These are phyloP conservation scores for Ceyx cyanopectus DNA, from an alignment of 2,113 vertebrate species.

Conservation along the genomic window DNA sequence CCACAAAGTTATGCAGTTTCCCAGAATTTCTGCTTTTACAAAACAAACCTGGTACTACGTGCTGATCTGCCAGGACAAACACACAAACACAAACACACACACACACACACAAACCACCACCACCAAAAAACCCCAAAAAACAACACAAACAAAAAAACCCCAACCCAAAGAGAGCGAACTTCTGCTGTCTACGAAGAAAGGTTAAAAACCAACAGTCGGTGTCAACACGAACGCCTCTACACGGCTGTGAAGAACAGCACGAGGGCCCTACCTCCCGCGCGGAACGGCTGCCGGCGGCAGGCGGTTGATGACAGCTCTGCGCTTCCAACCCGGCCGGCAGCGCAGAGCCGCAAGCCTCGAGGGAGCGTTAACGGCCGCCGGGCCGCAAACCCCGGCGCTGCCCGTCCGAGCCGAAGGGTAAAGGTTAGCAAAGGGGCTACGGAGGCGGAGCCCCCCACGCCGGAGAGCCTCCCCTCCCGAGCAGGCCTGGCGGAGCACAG, in stretches of 20 bases:
- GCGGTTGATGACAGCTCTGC: not conserved
- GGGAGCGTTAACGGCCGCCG: not conserved
- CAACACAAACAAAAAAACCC: too few relatives aligned
- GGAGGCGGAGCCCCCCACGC: too few relatives aligned
- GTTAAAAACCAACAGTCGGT: not conserved
- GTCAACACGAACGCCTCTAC: not conserved
- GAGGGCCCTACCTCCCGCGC: not conserved
- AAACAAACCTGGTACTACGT: not conserved
- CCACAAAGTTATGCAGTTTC: not conserved
- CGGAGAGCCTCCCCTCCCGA: not conserved
- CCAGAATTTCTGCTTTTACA: not conserved
- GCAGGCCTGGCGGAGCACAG: not conserved
- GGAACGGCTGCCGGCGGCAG: too few relatives aligned
- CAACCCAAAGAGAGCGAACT: not conserved
- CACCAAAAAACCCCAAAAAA: too few relatives aligned
- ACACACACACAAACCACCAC: too few relatives aligned
- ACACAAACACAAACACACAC: not conserved
- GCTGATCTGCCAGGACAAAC: not conserved
- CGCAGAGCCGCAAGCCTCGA: not conserved
- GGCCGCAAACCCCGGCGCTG: not conserved
- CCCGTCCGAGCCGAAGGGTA: not conserved
- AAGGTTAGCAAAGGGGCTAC: too few relatives aligned
- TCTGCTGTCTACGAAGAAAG: not conserved
- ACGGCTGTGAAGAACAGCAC: rapidly evolving
- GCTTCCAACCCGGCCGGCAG: rapidly evolving